Evolutionary conservation across 2,113 vertebrate genomes (phyloP).

Genomic region (Halcyon senegalensis): DNA sequence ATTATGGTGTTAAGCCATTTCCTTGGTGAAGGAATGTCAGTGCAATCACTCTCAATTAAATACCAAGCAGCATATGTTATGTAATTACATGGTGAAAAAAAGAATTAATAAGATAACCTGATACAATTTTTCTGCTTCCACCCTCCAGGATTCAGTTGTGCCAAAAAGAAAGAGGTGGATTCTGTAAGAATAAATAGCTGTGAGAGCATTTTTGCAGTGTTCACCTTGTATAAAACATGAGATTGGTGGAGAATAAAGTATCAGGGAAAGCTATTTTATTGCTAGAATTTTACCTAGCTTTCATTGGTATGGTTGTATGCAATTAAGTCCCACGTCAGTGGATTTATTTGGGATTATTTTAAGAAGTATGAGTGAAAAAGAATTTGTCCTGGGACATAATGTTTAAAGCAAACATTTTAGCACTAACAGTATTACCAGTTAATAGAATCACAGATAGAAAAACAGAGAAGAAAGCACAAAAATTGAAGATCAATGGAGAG

Average conservation of each 20-base stretch:
- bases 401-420: conserved; percentile 16
- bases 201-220: not conserved
- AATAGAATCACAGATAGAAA: conserved; percentile 15
- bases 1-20: not conserved
- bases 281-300: not conserved
- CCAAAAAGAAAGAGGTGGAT: not conserved
- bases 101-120: not conserved
- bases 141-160: not conserved
- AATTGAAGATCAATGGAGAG: not conserved
- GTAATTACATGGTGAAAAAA: not conserved
- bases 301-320: not conserved
- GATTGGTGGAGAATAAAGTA: not conserved
- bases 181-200: not conserved
- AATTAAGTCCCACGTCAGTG: not conserved
- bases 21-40: not conserved
- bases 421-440: not conserved
- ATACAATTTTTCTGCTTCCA: not conserved
- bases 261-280: not conserved
- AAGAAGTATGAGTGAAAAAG: not conserved
- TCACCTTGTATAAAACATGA: not conserved
- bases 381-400: not conserved
- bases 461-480: conserved; percentile 25
- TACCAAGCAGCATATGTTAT: conserved; percentile 2
- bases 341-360: not conserved
- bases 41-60: not conserved